A percentile compares a stretch with the other conserved stretches of the same genome.
Evolutionary conservation across 2,888 invertebrate species (phyloP).

Genomic region (Cybosia mesomella): DNA sequence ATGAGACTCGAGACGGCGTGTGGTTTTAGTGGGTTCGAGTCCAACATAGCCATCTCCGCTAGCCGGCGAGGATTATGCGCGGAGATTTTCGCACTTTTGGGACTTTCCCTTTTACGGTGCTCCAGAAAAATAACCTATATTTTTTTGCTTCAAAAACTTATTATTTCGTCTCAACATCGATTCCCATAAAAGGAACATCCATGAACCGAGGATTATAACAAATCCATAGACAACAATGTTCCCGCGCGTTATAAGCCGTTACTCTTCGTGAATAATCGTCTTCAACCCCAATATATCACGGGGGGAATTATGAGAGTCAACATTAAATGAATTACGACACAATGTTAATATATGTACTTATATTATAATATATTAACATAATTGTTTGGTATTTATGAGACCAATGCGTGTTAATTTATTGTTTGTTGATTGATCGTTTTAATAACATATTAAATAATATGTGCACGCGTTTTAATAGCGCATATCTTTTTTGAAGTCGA

Average conservation of each 20-base stretch:
- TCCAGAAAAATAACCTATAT: background rate
- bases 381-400: conserved; percentile 5
- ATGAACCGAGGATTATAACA: conserved; percentile 9
- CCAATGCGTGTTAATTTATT: background rate
- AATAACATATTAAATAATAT: no score
- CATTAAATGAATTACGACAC: conserved; percentile 33
- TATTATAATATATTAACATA: conserved; percentile 11
- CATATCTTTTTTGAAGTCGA: no score
- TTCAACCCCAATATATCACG: conserved; percentile 36
- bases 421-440: background rate
- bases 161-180: background rate
- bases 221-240: conserved; percentile 23
- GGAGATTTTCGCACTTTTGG: no score
- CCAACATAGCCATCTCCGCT: no score
- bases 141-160: background rate
- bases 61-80: no score
- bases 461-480: no score
- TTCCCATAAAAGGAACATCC: conserved; percentile 9
- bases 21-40: no score
- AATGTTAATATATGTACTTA: conserved; percentile 15
- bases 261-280: conserved; percentile 43
- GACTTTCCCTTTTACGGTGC: background rate
- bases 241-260: conserved; percentile 27
- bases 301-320: conserved; percentile 37
- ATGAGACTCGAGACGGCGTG: no score